A percentile compares a stretch with the other conserved stretches of the same genome.
Evolutionary conservation across 2,888 invertebrate species (phyloP).

Genomic region (Platycnemis pennipes): DNA sequence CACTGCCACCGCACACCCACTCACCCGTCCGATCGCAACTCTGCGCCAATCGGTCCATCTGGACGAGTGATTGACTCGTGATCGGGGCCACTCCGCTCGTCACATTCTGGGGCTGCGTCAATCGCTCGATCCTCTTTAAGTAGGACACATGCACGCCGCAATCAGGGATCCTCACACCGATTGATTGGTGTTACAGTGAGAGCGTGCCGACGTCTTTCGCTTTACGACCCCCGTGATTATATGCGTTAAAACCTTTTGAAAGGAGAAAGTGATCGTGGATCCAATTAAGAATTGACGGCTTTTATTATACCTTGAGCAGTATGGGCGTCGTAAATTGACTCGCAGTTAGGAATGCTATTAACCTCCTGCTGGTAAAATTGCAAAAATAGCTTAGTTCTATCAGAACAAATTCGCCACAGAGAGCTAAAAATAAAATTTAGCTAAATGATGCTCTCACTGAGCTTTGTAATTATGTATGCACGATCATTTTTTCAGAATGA

Average conservation of each 20-base stretch:
- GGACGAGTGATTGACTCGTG: slow-evolving; percentile 43
- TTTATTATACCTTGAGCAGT: no score
- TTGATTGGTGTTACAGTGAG: not conserved
- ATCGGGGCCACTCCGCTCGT: slow-evolving; percentile 44
- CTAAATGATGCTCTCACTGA: no score
- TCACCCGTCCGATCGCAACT: slow-evolving; percentile 32
- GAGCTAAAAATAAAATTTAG: no score
- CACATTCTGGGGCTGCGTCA: slow-evolving; percentile 10
- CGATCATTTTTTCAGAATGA: no score
- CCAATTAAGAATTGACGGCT: not conserved
- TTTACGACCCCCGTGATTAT: slow-evolving; percentile 1
- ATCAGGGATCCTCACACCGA: slow-evolving; percentile 22
- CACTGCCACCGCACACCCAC: not conserved
- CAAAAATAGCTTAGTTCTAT: no score
- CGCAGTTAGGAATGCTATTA: not conserved
- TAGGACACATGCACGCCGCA: slow-evolving; percentile 59
- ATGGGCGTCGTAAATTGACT: no score
- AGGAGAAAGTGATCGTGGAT: not conserved
- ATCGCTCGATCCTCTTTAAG: slow-evolving; percentile 45
- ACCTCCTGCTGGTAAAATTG: no score
- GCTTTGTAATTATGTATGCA: no score
- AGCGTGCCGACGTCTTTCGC: not conserved
- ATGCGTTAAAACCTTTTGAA: not conserved
- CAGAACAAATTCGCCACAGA: no score
- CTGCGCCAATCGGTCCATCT: slow-evolving; percentile 60